phyloP scores from a whole-genome alignment of 2,888 invertebrate genomes.

The Cephus nigrinus region DNA sequence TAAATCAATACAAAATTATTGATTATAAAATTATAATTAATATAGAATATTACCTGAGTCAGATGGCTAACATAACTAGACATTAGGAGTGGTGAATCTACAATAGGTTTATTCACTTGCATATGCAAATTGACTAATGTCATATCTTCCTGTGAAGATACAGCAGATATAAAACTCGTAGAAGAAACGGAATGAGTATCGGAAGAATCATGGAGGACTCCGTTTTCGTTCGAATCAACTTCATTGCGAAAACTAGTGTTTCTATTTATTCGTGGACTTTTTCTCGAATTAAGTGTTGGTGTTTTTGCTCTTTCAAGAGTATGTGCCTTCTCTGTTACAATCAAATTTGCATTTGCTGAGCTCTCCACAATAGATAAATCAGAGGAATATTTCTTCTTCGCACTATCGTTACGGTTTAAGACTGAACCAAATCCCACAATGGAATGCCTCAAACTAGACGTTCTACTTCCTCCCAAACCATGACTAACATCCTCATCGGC shows the following conservation, averaged over 20 bases:
- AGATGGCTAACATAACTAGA: conserved; percentile 93
- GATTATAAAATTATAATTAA: conserved; percentile 7
- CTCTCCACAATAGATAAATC: conserved; percentile 70
- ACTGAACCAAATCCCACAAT: conserved; percentile 72
- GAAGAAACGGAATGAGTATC: conserved; percentile 86
- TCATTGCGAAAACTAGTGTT: conserved; percentile 40
- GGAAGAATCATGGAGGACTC: conserved; percentile 71
- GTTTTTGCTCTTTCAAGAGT: conserved; percentile 57
- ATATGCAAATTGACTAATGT: conserved; percentile 93
- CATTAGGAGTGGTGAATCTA: conserved; percentile 94
- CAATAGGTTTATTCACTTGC: conserved; percentile 92
- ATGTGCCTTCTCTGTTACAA: conserved; percentile 57
- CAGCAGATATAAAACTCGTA: conserved; percentile 88
- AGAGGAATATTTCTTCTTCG: conserved; percentile 71
- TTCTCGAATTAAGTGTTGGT: conserved; percentile 32
- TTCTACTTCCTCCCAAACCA: conserved; percentile 71
- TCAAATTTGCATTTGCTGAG: conserved; percentile 44
- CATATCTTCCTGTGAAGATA: conserved; percentile 93
- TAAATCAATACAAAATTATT: background rate
- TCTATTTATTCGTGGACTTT: conserved; percentile 47
- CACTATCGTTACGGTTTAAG: conserved; percentile 61
- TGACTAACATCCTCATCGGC: conserved; percentile 87
- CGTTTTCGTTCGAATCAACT: conserved; percentile 38
- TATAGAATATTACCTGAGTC: conserved; percentile 75
- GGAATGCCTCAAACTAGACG: conserved; percentile 77